Evolutionary conservation across 2,113 vertebrate genomes (phyloP), one percentile per base, ranked within the genome.

Genomic region (Butastur rufipennis): DNA sequence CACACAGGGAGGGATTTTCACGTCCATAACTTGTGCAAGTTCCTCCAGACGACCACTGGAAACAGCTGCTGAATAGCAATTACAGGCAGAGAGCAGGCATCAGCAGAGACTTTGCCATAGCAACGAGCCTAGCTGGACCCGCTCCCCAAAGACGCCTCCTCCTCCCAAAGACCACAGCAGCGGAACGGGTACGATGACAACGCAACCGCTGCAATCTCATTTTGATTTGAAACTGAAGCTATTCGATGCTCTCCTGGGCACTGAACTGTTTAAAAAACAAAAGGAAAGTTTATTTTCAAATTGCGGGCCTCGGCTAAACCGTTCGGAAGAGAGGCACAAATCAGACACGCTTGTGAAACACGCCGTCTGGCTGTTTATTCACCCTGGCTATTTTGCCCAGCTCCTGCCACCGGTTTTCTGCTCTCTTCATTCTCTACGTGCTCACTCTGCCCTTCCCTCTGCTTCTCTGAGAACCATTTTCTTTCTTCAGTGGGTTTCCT

Each of bases 11-110:
- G 43, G 89, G 72, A 90, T 91, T 90, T 83, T 89, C 67, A 80
- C 3, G 2, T 59, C 86, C 78, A 6, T 74, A 86, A 91, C 86
- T 95, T 71, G 91, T 50, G 61, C 55, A 26, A 90, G 95, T 66
- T 93, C 86, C 80, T 95, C 55, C 83, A 95, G 97, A 95, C 84
- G 56, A 92, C 94, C 93, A 71, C 96, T 95, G 86, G 94, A 96
- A 97, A 95, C 96, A 97, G 96, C 96, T 95, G 91, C 95, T 93
- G 89, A 96, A 97, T 93, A 97, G 97, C 97, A 97, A 98, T 97
- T 94, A 80, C 89, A 95, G 86, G 79, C 96, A 52, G 86, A 79
- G 88, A 92, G 90, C 68, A 95, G 85, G 94, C 96, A 96, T 86
- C 95, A 66, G 95, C 68, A 82, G 95, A 96, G 92, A 78, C 55